A percentile compares a stretch with the other conserved stretches of the same genome.
Conservation (phyloP, 2,797 vertebrate species). For the Sebastes cheni region DNA sequence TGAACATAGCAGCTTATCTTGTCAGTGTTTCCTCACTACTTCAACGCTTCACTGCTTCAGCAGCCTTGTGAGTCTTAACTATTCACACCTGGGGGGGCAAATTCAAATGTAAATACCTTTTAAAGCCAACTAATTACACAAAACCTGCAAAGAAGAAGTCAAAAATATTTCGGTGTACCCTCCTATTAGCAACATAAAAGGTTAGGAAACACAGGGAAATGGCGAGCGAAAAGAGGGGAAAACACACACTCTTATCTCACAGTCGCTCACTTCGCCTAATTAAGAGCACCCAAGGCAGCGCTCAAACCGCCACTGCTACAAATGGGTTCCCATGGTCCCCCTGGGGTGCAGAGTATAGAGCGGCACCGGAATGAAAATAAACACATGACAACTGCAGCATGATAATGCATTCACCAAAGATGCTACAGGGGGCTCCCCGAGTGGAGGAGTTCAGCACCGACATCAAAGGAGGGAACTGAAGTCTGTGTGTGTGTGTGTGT, state of each 20-base stretch:
- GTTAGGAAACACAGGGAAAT: slow-evolving; percentile 23
- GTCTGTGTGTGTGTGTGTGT: slow-evolving; percentile 25
- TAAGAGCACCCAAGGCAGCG: slow-evolving; percentile 60
- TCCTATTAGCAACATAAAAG: slow-evolving; percentile 44
- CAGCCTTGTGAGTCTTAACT: background rate
- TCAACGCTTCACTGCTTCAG: background rate
- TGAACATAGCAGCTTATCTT: background rate
- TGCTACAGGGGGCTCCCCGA: slow-evolving; percentile 64
- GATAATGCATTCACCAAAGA: slow-evolving; percentile 70
- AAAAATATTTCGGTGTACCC: background rate
- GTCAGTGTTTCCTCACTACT: background rate
- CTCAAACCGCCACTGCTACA: slow-evolving; percentile 54
- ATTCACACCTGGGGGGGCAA: background rate
- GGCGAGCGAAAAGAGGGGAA: background rate
- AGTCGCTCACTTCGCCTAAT: slow-evolving; percentile 65
- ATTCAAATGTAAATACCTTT: slow-evolving; percentile 24
- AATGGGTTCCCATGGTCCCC: slow-evolving; percentile 67
- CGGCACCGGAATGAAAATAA: slow-evolving; percentile 74
- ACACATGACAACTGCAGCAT: slow-evolving; percentile 66
- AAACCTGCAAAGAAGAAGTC: background rate
- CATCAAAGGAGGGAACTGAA: slow-evolving; percentile 73
- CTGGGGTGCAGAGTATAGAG: slow-evolving; percentile 44
- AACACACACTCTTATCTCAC: slow-evolving; percentile 36
- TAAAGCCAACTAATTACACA: slow-evolving; percentile 34
- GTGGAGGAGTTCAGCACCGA: slow-evolving; percentile 54